phyloP scores from a whole-genome alignment of 2,113 vertebrate genomes.

The Phycodurus eques region DNA sequence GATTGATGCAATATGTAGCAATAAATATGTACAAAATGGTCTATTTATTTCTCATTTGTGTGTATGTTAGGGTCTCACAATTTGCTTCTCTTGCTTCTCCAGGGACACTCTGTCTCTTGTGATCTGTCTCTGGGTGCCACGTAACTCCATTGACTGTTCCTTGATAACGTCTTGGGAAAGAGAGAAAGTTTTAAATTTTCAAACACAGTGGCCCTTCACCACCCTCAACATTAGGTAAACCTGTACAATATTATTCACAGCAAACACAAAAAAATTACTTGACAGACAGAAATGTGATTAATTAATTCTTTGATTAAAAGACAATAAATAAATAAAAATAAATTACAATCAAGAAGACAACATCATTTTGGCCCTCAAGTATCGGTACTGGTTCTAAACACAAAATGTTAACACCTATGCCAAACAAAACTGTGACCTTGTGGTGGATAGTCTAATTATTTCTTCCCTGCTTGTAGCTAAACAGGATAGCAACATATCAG shows the following conservation, averaged over 20 bases:
- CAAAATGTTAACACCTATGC: too few species aligned
- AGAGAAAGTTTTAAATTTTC: not conserved
- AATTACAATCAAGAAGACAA: too few species aligned
- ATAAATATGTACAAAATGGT: not conserved
- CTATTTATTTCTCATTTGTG: not conserved
- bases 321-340: too few species aligned
- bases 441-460: too few species aligned
- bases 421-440: too few species aligned
- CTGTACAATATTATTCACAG: not conserved
- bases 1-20: conserved; percentile 54
- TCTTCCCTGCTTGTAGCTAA: too few species aligned
- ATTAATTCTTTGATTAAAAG: too few species aligned
- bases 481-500: too few species aligned
- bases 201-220: not conserved
- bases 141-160: conserved; percentile 91
- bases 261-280: not conserved
- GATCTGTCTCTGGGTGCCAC: conserved; percentile 95
- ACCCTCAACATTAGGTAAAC: not conserved
- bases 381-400: too few species aligned
- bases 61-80: conserved; percentile 77
- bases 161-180: conserved; percentile 86
- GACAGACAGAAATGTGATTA: too few species aligned
- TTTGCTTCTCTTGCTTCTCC: conserved; percentile 95
- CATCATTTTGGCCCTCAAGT: too few species aligned
- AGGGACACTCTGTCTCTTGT: conserved; percentile 89